Evolutionary conservation across 2,113 vertebrate genomes (phyloP), one percentile per base, ranked within the genome.

Genomic region (Illadopsis cleaveri): DNA sequence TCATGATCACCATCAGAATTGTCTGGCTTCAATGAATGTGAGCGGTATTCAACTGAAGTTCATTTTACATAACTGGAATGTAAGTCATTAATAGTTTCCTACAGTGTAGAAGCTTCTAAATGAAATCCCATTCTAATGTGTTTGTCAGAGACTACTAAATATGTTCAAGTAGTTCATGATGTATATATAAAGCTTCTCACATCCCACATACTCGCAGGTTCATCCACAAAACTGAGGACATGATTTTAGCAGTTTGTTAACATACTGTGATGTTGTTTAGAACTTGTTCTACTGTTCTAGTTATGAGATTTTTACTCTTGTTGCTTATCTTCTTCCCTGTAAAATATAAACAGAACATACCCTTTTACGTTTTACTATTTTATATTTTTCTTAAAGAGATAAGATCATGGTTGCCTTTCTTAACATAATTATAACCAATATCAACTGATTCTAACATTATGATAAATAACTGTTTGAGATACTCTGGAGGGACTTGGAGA

Each of bases 161-260:
- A 44, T 45, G 78, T 8, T 68, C 30, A 95, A 96, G 82, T 61
- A 92, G 78, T 76, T 73, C 66, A 87, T 25, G n/a, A 84, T 82
- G 47, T 53, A 80, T 79, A 88, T 76, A 82, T 94, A 88, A 64
- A 88, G 56, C 44, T 87, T 93, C 73, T 87, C 78, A 85, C 85
- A 85, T 90, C 92, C 73, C 87, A 97, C 90, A 76, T 25, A 76
- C 45, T 89, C 0, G 1, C 77, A 75, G 70, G 53, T 90, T 95
- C 78, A 94, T 58, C 64, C n/a, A 57, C 38, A 87, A 60, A 94
- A 72, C 68, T 4, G 6, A 88, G 57, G 71, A 90, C 25, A 45
- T 13, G 24, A 95, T 72, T 94, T 94, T n/a, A 80, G 78, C 30
- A 8, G 35, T 65, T 56, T 64, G 38, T 68, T 90, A 85, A 82